These are phyloP conservation scores for Tethya wilhelma DNA, from an alignment of 37 sponge, comb jelly and placozoan genomes.

Conservation along the genomic window DNA sequence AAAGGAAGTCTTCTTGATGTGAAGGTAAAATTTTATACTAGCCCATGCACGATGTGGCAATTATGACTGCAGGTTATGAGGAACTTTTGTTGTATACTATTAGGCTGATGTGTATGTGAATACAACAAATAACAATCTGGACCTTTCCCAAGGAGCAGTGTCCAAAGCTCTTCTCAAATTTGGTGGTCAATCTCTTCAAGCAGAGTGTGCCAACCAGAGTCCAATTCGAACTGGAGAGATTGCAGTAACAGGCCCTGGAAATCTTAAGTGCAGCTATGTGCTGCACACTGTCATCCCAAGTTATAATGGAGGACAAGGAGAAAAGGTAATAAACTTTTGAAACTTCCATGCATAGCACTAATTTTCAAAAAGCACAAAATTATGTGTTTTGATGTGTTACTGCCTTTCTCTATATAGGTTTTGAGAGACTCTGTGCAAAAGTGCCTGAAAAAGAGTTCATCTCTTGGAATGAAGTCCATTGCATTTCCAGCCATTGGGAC, in stretches of 20 bases:
- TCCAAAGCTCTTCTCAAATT: constrained; percentile 38
- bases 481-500: constrained; percentile 76
- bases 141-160: constrained; percentile 50
- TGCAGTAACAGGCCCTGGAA: constrained; percentile 54
- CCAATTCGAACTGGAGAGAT: constrained; percentile 43
- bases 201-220: constrained; percentile 46
- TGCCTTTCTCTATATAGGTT: constrained; percentile 16
- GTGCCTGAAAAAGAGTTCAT: constrained; percentile 33
- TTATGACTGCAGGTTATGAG: not conserved
- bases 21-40: constrained; percentile 12
- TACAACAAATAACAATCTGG: constrained; percentile 43
- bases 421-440: constrained; percentile 29
- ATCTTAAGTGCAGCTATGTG: constrained; percentile 39
- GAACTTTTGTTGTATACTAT: not conserved
- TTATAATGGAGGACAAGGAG: constrained; percentile 45
- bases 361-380: not conserved
- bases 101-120: constrained; percentile 79
- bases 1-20: constrained; percentile 33
- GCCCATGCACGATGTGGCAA: not conserved
- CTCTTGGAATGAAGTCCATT: constrained; percentile 19
- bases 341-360: not conserved
- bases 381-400: not conserved
- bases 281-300: constrained; percentile 45
- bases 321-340: constrained; percentile 20
- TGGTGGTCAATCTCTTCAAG: constrained; percentile 56